Percentiles rank a stretch among this genome's conserved stretches.
Evolutionary conservation across 2,797 vertebrate genomes (phyloP).

Genomic region (Pristis pectinata): DNA sequence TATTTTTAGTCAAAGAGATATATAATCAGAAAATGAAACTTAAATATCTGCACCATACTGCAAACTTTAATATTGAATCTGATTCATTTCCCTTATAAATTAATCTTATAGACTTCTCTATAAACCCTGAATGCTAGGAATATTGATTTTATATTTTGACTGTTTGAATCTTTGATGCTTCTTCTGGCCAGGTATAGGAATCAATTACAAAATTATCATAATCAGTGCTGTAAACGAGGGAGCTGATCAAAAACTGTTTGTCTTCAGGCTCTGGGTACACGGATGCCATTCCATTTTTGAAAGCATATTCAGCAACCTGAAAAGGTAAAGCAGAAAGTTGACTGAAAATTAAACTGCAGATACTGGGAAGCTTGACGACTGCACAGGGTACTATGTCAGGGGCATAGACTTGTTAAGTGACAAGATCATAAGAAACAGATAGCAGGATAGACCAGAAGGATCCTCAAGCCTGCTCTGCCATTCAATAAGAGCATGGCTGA

Average conservation of each 20-base stretch:
- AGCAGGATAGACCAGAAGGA: too few species aligned
- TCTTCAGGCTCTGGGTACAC: slow-evolving; percentile 76
- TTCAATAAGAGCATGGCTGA: too few species aligned
- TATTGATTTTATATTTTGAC: slow-evolving; percentile 46
- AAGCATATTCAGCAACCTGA: slow-evolving; percentile 82
- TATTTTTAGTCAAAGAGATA: neutral
- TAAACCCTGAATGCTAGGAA: neutral
- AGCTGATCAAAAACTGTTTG: slow-evolving; percentile 71
- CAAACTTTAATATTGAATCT: neutral
- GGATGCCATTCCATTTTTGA: slow-evolving; percentile 70
- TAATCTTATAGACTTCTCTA: neutral
- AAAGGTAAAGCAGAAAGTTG: slow-evolving; percentile 38
- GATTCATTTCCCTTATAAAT: neutral
- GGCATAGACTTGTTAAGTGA: neutral
- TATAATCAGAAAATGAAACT: neutral
- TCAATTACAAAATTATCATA: slow-evolving; percentile 78
- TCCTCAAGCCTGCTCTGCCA: too few species aligned
- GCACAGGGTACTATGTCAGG: neutral
- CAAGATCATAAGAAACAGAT: too few species aligned
- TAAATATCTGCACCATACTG: neutral
- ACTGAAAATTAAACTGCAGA: too few species aligned
- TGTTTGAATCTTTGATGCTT: slow-evolving; percentile 73
- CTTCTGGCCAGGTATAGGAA: slow-evolving; percentile 77
- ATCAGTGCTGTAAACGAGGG: slow-evolving; percentile 72
- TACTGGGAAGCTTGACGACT: too few species aligned